Conservation (phyloP, 2,888 invertebrate species). For the Cetonia aurata region DNA sequence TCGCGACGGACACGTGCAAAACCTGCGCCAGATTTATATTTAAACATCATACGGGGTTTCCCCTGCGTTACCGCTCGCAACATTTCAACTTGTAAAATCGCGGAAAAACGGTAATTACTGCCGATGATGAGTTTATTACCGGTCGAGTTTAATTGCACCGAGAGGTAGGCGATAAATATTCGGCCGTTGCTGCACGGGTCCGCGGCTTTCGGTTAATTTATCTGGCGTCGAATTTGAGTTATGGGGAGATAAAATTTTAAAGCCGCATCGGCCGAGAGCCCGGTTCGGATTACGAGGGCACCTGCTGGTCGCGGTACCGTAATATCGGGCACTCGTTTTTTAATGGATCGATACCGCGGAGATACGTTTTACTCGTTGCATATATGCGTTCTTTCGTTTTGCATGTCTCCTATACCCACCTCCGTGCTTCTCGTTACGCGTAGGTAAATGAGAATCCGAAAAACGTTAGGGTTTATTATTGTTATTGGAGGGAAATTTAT, state of each 20-base stretch:
- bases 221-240: conserved; percentile 17
- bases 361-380: too few relatives aligned
- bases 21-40: conserved; percentile 28
- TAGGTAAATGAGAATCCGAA: too few relatives aligned
- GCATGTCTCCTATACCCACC: too few relatives aligned
- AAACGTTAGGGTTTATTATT: too few relatives aligned
- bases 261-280: background rate
- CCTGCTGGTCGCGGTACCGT: background rate
- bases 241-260: conserved; percentile 11
- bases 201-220: conserved; percentile 19
- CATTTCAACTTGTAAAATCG: too few relatives aligned
- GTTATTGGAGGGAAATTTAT: too few relatives aligned
- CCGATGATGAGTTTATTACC: conserved; percentile 21
- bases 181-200: background rate
- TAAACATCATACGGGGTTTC: conserved; percentile 20
- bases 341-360: too few relatives aligned
- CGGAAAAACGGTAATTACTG: too few relatives aligned
- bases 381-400: too few relatives aligned
- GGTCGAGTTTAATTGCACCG: conserved; percentile 13
- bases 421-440: too few relatives aligned
- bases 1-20: conserved; percentile 26
- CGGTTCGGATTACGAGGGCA: background rate
- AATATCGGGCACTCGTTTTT: too few relatives aligned
- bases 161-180: conserved; percentile 12
- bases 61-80: background rate